Evolutionary conservation across 2,888 invertebrate genomes (phyloP).

Genomic region (Campoletis raptor): DNA sequence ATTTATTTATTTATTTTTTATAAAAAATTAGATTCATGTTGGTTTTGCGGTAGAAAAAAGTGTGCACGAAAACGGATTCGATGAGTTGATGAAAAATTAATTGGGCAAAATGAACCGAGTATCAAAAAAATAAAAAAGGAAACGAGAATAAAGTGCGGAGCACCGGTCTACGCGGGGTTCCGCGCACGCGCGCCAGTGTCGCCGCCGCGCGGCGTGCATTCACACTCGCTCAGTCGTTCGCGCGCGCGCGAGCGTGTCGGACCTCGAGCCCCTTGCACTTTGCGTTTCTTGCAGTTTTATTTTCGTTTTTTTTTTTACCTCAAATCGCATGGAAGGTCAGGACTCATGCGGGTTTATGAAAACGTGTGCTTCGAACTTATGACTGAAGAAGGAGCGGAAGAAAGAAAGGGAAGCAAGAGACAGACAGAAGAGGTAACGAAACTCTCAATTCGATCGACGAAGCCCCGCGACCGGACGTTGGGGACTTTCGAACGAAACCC

Average conservation of each 20-base stretch:
- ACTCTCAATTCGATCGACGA: constrained; percentile 66
- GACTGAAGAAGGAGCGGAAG: constrained; percentile 23
- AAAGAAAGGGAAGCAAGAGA: constrained; percentile 4
- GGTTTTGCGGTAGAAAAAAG: background rate
- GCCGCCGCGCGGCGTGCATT: constrained; percentile 42
- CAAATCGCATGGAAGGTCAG: constrained; percentile 34
- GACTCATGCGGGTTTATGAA: constrained; percentile 1
- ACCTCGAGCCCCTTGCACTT: constrained; percentile 46
- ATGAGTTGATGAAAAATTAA: constrained; percentile 3
- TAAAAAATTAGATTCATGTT: background rate
- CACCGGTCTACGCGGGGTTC: constrained; percentile 57
- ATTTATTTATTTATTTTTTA: background rate
- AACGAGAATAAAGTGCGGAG: constrained; percentile 48
- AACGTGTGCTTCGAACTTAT: constrained; percentile 42
- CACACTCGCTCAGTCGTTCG: background rate
- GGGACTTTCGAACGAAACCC: constrained; percentile 37
- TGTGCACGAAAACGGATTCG: background rate
- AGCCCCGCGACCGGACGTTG: constrained; percentile 66
- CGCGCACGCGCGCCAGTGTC: constrained; percentile 60
- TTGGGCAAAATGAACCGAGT: constrained; percentile 4
- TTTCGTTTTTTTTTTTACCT: constrained; percentile 39
- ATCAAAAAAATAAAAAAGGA: background rate
- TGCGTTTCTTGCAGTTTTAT: background rate
- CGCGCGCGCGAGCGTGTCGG: constrained; percentile 26
- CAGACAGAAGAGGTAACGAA: constrained; percentile 58